Evolutionary conservation across 2,797 vertebrate genomes (phyloP).

Genomic region (Meda fulgida): DNA sequence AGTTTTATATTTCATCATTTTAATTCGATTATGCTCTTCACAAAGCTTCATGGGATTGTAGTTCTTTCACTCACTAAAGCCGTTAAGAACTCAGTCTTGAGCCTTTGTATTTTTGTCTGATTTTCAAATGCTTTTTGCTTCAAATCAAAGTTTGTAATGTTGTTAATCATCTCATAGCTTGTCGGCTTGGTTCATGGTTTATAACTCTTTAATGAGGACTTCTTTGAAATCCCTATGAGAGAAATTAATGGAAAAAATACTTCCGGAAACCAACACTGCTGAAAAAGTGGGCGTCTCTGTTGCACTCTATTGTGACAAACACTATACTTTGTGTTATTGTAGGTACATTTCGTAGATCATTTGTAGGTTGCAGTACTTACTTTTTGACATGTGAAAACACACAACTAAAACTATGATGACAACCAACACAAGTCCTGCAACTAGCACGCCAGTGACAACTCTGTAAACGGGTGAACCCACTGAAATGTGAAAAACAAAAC

Average conservation of each 20-base stretch:
- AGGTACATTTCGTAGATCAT: background rate
- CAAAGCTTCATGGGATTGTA: no score
- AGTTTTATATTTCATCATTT: no score
- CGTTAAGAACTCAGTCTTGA: no score
- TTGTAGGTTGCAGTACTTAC: background rate
- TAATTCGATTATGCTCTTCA: no score
- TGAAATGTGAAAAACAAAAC: constrained; percentile 23
- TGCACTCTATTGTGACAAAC: background rate
- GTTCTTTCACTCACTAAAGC: no score
- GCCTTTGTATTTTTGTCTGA: no score
- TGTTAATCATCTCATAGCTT: no score
- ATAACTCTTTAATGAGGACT: background rate
- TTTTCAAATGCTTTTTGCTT: no score
- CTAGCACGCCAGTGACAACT: accelerated
- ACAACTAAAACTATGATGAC: accelerated
- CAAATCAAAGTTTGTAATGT: no score
- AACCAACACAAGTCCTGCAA: accelerated
- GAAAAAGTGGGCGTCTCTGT: background rate
- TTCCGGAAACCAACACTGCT: background rate
- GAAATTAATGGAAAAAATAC: background rate
- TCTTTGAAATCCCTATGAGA: background rate
- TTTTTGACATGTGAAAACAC: accelerated
- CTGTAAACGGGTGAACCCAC: background rate
- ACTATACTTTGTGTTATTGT: no score
- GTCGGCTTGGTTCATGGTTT: background rate